These are phyloP conservation scores for Phortica okadai DNA, from an alignment of 2,888 invertebrate species.

Conservation along the genomic window DNA sequence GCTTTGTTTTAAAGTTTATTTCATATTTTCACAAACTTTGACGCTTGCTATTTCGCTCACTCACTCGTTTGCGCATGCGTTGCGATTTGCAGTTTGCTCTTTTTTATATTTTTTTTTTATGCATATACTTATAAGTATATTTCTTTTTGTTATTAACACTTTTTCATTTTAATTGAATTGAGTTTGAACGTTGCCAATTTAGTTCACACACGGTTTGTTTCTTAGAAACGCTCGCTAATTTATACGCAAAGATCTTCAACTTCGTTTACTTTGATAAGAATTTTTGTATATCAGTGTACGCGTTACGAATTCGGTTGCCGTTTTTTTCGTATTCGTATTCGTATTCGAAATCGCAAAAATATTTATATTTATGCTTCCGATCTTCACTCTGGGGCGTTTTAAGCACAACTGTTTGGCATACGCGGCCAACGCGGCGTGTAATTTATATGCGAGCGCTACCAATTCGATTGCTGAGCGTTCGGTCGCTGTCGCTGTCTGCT, in stretches of 20 bases:
- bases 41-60: constrained; percentile 25
- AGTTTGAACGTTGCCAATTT: constrained; percentile 13
- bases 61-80: constrained; percentile 23
- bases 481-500: not conserved
- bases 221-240: constrained; percentile 68
- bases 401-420: constrained; percentile 73
- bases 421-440: constrained; percentile 42
- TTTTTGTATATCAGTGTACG: constrained; percentile 24
- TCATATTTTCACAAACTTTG: constrained; percentile 33
- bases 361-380: constrained; percentile 55
- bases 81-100: constrained; percentile 7
- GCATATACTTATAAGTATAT: constrained; percentile 24
- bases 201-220: constrained; percentile 54
- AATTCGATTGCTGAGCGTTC: not conserved
- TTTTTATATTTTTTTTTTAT: constrained; percentile 42
- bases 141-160: constrained; percentile 39
- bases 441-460: constrained; percentile 53
- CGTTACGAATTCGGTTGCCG: constrained; percentile 4
- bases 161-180: constrained; percentile 29
- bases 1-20: constrained; percentile 40
- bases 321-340: constrained; percentile 34
- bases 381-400: constrained; percentile 74
- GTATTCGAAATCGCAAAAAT: constrained; percentile 41
- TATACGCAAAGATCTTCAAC: constrained; percentile 58
- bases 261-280: constrained; percentile 36